phyloP scores from a whole-genome alignment of 2,797 vertebrate species.

The Coendou prehensilis region DNA sequence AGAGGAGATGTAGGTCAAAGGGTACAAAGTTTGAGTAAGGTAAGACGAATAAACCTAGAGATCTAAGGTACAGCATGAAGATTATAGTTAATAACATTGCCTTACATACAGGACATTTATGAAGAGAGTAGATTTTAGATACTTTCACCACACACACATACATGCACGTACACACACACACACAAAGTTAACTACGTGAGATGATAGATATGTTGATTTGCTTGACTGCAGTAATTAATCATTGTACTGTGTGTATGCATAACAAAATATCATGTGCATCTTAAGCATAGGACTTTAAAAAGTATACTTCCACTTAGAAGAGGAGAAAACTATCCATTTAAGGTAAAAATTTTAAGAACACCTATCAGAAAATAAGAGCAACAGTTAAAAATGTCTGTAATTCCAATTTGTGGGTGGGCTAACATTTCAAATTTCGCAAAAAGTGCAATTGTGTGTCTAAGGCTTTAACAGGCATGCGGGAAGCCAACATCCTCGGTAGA shows the following conservation, averaged over 20 bases:
- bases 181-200: neutral
- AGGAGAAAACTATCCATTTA: neutral
- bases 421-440: neutral
- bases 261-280: neutral
- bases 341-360: neutral
- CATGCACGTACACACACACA: neutral
- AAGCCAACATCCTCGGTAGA: neutral
- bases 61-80: neutral
- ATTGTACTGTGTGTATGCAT: neutral
- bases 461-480: neutral
- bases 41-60: neutral
- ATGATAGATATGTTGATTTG: neutral
- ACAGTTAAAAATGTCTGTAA: neutral
- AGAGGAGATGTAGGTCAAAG: neutral
- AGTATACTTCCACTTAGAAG: neutral
- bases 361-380: neutral
- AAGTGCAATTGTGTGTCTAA: neutral
- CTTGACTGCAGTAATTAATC: neutral
- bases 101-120: neutral
- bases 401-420: neutral
- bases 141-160: neutral
- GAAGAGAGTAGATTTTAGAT: neutral
- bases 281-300: neutral
- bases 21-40: accelerated
- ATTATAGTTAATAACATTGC: neutral